Evolutionary conservation across 2,113 vertebrate genomes (phyloP).

Genomic region (Tenrec ecaudatus): DNA sequence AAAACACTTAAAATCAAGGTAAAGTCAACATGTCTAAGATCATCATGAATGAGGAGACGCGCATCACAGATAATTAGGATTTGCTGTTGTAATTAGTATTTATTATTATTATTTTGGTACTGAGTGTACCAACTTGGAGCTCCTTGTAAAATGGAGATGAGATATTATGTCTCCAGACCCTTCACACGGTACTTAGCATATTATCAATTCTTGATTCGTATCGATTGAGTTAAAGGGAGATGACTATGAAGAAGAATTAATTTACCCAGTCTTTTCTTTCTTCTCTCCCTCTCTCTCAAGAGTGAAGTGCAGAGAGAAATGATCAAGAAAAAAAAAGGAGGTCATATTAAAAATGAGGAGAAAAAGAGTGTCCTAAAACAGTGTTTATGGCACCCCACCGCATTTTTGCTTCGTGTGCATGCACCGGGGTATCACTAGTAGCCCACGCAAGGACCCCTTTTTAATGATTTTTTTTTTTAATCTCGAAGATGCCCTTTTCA

Average conservation of each 20-base stretch:
- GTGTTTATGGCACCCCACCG: slow-evolving; percentile 61
- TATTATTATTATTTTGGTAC: background rate
- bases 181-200: slow-evolving; percentile 48
- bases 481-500: slow-evolving; percentile 79
- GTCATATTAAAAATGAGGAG: slow-evolving; percentile 67
- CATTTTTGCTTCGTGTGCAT: background rate
- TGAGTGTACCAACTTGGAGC: slow-evolving; percentile 48
- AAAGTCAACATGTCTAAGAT: background rate
- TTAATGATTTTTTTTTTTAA: slow-evolving; percentile 77
- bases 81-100: background rate
- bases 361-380: slow-evolving; percentile 53
- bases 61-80: background rate
- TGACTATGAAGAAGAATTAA: slow-evolving; percentile 69
- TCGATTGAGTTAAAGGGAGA: slow-evolving; percentile 68
- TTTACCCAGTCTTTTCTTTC: slow-evolving; percentile 64
- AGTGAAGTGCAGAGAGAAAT: slow-evolving; percentile 41
- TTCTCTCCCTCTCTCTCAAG: background rate
- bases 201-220: slow-evolving; percentile 74
- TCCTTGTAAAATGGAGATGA: slow-evolving; percentile 49
- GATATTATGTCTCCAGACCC: slow-evolving; percentile 22
- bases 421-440: slow-evolving; percentile 51
- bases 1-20: background rate
- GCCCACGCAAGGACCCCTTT: slow-evolving; percentile 50
- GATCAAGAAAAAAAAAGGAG: slow-evolving; percentile 46
- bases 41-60: background rate